phyloP scores from a whole-genome alignment of 1,140 invertebrate species.

The Eumeta japonica region DNA sequence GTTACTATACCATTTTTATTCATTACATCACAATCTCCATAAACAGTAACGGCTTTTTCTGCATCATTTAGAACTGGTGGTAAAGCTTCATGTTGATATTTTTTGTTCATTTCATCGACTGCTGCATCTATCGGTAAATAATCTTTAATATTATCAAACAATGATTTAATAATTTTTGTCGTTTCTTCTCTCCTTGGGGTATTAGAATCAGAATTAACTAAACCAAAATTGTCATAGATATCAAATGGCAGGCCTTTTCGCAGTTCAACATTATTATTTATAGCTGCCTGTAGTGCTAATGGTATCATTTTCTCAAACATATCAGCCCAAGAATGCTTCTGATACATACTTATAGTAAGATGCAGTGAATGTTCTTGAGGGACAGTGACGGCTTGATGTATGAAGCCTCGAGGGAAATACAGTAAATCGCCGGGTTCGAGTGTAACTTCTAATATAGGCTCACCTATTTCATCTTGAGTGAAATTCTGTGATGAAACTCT shows the following conservation, averaged over 20 bases:
- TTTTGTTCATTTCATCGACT: conserved; percentile 81
- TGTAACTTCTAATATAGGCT: conserved; percentile 79
- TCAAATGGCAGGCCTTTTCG: conserved; percentile 79
- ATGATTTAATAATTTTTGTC: conserved; percentile 58
- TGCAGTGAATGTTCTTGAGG: conserved; percentile 83
- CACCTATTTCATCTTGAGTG: conserved; percentile 71
- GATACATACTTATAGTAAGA: conserved; percentile 89
- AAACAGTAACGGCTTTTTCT: conserved; percentile 68
- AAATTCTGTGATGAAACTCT: conserved; percentile 84
- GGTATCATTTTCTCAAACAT: conserved; percentile 82
- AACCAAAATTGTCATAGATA: conserved; percentile 73
- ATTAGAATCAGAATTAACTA: conserved; percentile 59
- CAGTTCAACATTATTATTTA: conserved; percentile 69
- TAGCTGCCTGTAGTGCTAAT: conserved; percentile 70
- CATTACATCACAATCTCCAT: conserved; percentile 70
- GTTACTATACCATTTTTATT: conserved; percentile 62
- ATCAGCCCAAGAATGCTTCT: conserved; percentile 88
- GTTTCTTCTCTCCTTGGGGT: conserved; percentile 59
- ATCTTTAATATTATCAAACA: conserved; percentile 65
- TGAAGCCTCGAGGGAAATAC: conserved; percentile 89
- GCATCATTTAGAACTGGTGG: conserved; percentile 72
- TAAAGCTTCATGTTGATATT: conserved; percentile 82
- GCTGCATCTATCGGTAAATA: conserved; percentile 76
- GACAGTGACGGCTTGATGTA: conserved; percentile 85
- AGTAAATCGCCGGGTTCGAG: conserved; percentile 87